Evolutionary conservation across 2,888 invertebrate species (phyloP).

Genomic region (Listrodromus nycthemerus): DNA sequence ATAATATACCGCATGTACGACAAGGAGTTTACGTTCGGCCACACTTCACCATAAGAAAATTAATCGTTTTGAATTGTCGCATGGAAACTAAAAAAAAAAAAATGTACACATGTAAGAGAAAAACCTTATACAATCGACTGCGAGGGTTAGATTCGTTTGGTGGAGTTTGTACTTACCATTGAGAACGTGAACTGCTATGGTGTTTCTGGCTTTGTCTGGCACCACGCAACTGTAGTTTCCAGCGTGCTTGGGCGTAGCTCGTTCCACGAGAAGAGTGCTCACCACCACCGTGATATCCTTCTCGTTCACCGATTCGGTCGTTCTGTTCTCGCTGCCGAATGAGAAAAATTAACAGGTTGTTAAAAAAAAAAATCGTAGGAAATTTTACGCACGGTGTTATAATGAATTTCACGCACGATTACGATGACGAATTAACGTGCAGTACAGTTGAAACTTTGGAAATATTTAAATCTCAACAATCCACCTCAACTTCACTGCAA

Average conservation of each 20-base stretch:
- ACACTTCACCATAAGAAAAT: background rate
- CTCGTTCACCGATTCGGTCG: slow-evolving; percentile 80
- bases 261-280: slow-evolving; percentile 86
- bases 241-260: slow-evolving; percentile 86
- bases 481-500: too few species aligned
- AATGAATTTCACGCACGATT: too few species aligned
- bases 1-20: slow-evolving; percentile 1
- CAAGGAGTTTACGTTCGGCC: background rate
- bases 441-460: too few species aligned
- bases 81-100: too few species aligned
- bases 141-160: slow-evolving; percentile 10
- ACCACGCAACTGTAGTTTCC: slow-evolving; percentile 88
- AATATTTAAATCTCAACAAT: too few species aligned
- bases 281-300: slow-evolving; percentile 83
- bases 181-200: slow-evolving; percentile 87
- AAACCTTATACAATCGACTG: slow-evolving; percentile 7
- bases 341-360: slow-evolving; percentile 7
- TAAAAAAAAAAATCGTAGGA: background rate
- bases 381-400: background rate
- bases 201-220: slow-evolving; percentile 85
- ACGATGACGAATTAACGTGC: too few species aligned
- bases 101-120: background rate
- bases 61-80: background rate
- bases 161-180: slow-evolving; percentile 85
- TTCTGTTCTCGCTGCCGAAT: slow-evolving; percentile 85